A percentile compares a stretch with the other conserved stretches of the same genome.
Conservation (phyloP, 2,797 vertebrate genomes). For the Sebastes reedi region DNA sequence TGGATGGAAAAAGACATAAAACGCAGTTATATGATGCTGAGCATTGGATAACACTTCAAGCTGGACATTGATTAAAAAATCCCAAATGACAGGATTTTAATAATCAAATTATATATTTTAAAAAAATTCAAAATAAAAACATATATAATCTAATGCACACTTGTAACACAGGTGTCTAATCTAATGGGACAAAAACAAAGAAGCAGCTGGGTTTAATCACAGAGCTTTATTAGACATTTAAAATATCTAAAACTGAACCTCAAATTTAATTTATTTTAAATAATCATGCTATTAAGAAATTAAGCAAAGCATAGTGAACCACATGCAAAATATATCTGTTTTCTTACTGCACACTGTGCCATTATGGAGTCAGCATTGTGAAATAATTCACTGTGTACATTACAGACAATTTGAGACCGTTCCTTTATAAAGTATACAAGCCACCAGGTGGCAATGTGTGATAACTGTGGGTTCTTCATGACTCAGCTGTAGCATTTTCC, state of each 20-base stretch:
- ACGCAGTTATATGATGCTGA: neutral
- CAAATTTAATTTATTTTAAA: neutral
- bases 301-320: neutral
- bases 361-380: neutral
- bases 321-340: neutral
- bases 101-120: neutral
- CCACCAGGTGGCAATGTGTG: conserved; percentile 70
- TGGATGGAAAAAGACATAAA: neutral
- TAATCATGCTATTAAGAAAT: neutral
- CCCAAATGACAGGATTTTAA: neutral
- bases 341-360: neutral
- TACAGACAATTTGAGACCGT: neutral
- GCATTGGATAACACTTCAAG: neutral
- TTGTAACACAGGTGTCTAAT: neutral
- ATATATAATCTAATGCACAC: neutral
- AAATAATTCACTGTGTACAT: neutral
- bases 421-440: neutral
- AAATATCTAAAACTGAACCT: neutral
- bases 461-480: conserved; percentile 49
- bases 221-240: neutral
- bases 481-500: conserved; percentile 59
- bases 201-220: neutral
- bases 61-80: neutral
- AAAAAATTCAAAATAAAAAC: neutral
- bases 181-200: neutral